Conservation (phyloP, 2,113 vertebrate species). For the Campylomormyrus tamandua region DNA sequence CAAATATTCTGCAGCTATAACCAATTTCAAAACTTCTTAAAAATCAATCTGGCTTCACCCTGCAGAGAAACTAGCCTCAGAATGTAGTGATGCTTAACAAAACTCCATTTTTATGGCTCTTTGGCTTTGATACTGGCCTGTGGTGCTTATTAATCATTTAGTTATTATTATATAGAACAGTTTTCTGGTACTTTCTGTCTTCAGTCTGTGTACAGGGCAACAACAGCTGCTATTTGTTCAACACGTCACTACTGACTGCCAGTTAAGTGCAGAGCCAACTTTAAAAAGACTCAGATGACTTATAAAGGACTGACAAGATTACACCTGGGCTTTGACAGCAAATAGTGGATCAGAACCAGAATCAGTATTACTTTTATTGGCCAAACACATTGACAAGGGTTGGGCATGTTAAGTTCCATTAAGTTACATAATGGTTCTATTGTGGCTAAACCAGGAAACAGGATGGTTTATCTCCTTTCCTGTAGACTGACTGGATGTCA, state of each 20-base stretch:
- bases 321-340: background rate
- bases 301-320: background rate
- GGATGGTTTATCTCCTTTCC: background rate
- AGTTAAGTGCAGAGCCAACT: background rate
- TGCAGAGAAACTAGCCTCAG: background rate
- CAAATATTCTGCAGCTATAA: background rate
- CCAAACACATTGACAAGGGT: background rate
- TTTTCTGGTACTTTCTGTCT: background rate
- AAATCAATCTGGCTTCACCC: background rate
- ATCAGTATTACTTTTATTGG: background rate
- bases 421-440: background rate
- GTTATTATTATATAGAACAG: background rate
- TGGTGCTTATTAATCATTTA: conserved; percentile 3
- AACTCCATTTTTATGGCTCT: background rate
- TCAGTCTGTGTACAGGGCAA: background rate
- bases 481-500: background rate
- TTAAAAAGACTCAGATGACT: background rate
- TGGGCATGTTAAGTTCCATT: background rate
- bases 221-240: background rate
- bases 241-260: background rate
- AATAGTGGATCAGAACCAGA: background rate
- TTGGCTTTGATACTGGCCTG: background rate
- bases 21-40: background rate
- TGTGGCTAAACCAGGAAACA: background rate
- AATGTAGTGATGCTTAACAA: background rate